phyloP scores from a whole-genome alignment of 1,140 invertebrate species.

The Lepidostoma basale region DNA sequence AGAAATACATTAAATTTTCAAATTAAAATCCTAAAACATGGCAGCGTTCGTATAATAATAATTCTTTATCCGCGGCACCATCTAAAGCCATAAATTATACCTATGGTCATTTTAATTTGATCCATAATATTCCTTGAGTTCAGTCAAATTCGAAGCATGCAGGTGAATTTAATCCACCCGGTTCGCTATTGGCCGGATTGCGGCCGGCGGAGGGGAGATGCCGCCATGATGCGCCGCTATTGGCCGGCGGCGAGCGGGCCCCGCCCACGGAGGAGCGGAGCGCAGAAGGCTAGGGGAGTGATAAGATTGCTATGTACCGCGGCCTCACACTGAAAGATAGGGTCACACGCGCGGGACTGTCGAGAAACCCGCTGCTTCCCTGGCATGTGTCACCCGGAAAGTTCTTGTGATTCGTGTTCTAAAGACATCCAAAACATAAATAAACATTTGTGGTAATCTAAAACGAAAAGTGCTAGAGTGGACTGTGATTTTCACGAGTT shows the following conservation, averaged over 20 bases:
- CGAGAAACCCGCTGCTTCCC: not conserved
- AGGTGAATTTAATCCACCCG: constrained; percentile 25
- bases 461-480: not conserved
- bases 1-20: constrained; percentile 24
- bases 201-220: constrained; percentile 10
- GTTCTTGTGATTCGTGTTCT: no score
- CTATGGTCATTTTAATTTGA: constrained; percentile 45
- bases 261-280: constrained; percentile 12
- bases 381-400: constrained; percentile 7
- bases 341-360: constrained; percentile 19
- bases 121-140: constrained; percentile 41
- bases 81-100: constrained; percentile 42
- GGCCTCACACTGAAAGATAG: constrained; percentile 13
- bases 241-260: constrained; percentile 3
- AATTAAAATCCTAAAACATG: constrained; percentile 24
- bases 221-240: constrained; percentile 37
- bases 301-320: constrained; percentile 6
- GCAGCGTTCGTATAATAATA: constrained; percentile 28
- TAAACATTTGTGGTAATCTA: no score
- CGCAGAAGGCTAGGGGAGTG: constrained; percentile 5
- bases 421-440: no score
- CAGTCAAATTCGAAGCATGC: constrained; percentile 28
- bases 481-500: not conserved
- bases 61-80: constrained; percentile 39
- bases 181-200: constrained; percentile 2